These are phyloP conservation scores for Eilema depressum DNA, from an alignment of 2,888 invertebrate genomes.

Conservation along the genomic window DNA sequence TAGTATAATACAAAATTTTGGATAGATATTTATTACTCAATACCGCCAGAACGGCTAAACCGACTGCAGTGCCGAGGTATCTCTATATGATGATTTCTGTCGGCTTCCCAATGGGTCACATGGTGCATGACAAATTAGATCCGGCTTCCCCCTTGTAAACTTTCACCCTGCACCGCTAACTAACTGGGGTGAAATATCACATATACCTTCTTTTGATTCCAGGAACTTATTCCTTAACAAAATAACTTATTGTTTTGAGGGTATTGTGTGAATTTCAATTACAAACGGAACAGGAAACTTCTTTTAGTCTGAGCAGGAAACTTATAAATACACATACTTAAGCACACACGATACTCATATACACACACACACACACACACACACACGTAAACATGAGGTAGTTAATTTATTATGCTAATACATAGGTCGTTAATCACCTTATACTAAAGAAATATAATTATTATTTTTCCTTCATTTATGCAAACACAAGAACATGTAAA, in stretches of 20 bases:
- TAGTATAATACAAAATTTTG: too few relatives aligned
- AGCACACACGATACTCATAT: neutral
- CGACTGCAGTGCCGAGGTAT: too few relatives aligned
- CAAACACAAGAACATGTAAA: neutral
- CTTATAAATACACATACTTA: neutral
- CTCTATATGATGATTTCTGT: too few relatives aligned
- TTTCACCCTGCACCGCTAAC: too few relatives aligned
- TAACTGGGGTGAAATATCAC: neutral
- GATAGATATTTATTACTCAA: too few relatives aligned
- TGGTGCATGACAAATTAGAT: too few relatives aligned
- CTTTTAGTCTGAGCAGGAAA: too few relatives aligned
- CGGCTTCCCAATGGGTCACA: too few relatives aligned
- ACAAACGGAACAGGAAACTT: neutral
- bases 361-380: neutral
- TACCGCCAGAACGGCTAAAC: neutral
- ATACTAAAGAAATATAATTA: slow-evolving; percentile 4
- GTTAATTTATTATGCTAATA: slow-evolving; percentile 4
- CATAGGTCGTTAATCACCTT: neutral
- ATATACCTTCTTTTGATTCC: neutral
- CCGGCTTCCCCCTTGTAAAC: too few relatives aligned
- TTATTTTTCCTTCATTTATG: neutral
- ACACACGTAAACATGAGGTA: neutral
- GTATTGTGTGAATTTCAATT: too few relatives aligned
- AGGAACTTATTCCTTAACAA: too few relatives aligned
- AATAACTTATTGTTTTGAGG: too few relatives aligned